These are phyloP conservation scores for Sebastes iracundus DNA, from an alignment of 2,797 vertebrate genomes.

Conservation along the genomic window DNA sequence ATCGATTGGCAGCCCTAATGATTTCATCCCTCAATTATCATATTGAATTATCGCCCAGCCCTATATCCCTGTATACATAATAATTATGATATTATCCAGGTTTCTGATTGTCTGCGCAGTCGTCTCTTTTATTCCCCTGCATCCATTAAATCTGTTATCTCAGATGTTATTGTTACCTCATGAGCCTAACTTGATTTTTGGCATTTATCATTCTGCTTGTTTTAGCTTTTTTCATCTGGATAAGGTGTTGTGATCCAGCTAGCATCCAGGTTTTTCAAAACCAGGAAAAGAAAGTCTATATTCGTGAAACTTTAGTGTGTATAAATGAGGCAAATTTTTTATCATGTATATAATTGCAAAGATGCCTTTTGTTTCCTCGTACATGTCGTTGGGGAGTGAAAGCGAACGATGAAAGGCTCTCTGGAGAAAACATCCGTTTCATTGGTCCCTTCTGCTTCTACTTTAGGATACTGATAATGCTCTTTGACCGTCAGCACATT, in stretches of 20 bases:
- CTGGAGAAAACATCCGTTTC: slow-evolving; percentile 81
- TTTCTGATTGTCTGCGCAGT: fast-evolving
- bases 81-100: background rate
- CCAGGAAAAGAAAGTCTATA: background rate
- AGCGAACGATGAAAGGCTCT: slow-evolving; percentile 82
- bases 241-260: background rate
- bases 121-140: background rate
- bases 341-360: background rate
- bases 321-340: background rate
- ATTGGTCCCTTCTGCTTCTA: slow-evolving; percentile 53
- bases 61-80: too few species aligned
- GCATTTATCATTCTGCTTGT: background rate
- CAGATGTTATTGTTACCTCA: background rate
- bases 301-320: background rate
- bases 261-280: background rate
- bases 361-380: slow-evolving; percentile 16
- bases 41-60: too few species aligned
- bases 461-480: slow-evolving; percentile 78
- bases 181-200: background rate
- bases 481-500: slow-evolving; percentile 81
- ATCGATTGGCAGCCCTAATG: too few species aligned
- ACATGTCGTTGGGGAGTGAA: slow-evolving; percentile 84
- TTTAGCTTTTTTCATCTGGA: background rate
- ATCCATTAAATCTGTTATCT: too few species aligned
- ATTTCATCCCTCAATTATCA: too few species aligned